Percentiles rank a stretch among this genome's conserved stretches.
These are phyloP conservation scores for Heliothis virescens DNA, from an alignment of 1,140 invertebrate genomes.

Conservation along the genomic window DNA sequence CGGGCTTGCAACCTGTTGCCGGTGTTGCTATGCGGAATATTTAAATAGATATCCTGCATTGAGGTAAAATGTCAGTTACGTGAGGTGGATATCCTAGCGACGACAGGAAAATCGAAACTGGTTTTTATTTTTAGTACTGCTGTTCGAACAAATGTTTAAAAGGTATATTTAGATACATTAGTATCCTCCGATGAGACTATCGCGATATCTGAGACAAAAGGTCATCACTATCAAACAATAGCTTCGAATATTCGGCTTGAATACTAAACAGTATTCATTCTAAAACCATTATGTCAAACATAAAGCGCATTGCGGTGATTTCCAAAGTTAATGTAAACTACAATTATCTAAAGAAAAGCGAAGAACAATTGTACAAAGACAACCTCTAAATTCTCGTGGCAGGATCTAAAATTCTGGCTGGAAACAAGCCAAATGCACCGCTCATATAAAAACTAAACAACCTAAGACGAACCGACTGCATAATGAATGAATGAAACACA, in stretches of 20 bases:
- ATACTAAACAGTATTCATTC: background rate
- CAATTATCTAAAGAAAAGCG: too few species aligned
- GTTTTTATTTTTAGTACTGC: background rate
- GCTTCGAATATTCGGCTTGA: background rate
- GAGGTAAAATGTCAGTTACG: conserved; percentile 22
- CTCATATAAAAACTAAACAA: conserved; percentile 17
- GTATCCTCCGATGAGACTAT: background rate
- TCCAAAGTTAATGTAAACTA: background rate
- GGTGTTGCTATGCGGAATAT: conserved; percentile 6
- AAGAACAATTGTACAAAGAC: background rate
- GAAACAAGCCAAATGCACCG: conserved; percentile 16
- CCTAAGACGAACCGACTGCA: conserved; percentile 17
- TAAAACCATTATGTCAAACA: background rate
- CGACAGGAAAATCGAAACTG: background rate
- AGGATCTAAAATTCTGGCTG: conserved; percentile 20
- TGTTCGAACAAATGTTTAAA: background rate
- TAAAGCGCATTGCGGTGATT: too few species aligned
- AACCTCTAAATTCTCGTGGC: background rate
- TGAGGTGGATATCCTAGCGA: background rate
- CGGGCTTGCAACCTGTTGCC: conserved; percentile 23
- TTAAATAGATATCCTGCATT: conserved; percentile 22
- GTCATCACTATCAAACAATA: conserved; percentile 18
- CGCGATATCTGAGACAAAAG: background rate
- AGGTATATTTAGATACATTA: background rate
- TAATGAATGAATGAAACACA: conserved; percentile 14